Base-by-base conservation (phyloP, 2,797 vertebrate species). In the Artibeus lituratus region DNA sequence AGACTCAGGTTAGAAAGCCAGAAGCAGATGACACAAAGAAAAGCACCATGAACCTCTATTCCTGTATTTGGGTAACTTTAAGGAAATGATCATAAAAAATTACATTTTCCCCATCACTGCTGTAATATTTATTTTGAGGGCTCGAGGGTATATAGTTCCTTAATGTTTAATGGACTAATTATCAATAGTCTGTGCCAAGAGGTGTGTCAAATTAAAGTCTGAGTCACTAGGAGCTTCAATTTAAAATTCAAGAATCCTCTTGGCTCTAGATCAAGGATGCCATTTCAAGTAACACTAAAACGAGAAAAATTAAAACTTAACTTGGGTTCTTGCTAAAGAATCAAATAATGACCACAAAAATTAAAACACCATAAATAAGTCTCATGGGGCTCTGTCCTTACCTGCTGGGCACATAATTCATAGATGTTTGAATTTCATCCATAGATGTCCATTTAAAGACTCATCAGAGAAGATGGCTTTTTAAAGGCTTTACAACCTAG, bases 111-210 rank as follows among this genome's bases (percentile, higher is more conserved):
- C 77, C 90, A 74, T 72, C 29, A 59, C 35, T 76, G 39, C 67
- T 94, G 2, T 49, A 74, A 62, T 85, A 93, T 93, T 95, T 94
- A 95, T 86, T 93, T 91, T 91, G 87, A 91, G n/a, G 69, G 35
- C 73, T 95, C 80, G 62, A 29, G 73, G 91, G 49, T 57, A 72
- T 87, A 35, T 62, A 86, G 69, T 82, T 87, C 49, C 72, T 73
- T 90, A 90, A 95, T 82, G 72, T 91, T 94, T 94, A 91, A 95
- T 49, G 19, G 89, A 74, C 87, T 96, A 93, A 95, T 97, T 94
- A 93, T 95, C 51, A 86, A 78, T 85, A 55, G 16, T 70, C 42
- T 90, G 47, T 78, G 87, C 55, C 89, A 97, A 93, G 92, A 92
- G 59, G 74, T 94, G 35, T 87, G 59, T 93, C 72, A 91, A 95